These are phyloP conservation scores for Propithecus perrieri DNA, from an alignment of 2,797 vertebrate genomes.

Conservation along the genomic window DNA sequence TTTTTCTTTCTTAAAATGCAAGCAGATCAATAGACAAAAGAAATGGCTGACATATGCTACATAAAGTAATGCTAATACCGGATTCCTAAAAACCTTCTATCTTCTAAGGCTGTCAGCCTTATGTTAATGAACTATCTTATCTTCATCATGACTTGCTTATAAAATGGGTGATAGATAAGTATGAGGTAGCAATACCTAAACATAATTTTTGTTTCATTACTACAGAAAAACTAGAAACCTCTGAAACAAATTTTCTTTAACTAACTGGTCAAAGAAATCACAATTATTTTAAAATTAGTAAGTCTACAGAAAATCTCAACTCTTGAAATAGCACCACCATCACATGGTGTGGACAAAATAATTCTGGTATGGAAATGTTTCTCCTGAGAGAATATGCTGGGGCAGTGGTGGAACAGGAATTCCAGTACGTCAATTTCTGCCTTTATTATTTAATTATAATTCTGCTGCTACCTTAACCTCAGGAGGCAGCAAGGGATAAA, in stretches of 20 bases:
- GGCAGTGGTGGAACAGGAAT: background rate
- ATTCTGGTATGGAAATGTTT: background rate
- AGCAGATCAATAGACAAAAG: constrained; percentile 23
- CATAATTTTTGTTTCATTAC: constrained; percentile 38
- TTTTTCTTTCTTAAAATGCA: constrained; percentile 70
- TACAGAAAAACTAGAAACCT: constrained; percentile 50
- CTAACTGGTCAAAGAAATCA: constrained; percentile 55
- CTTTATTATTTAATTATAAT: constrained; percentile 41
- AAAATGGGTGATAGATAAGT: background rate
- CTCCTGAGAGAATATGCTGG: background rate
- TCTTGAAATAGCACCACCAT: constrained; percentile 5
- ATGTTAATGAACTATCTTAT: constrained; percentile 48
- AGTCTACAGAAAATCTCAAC: constrained; percentile 32
- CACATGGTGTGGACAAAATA: background rate
- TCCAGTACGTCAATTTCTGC: constrained; percentile 25
- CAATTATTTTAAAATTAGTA: constrained; percentile 46
- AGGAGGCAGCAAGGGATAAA: constrained; percentile 28
- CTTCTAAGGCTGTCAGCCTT: background rate
- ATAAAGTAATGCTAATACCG: constrained; percentile 57
- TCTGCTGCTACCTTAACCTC: background rate
- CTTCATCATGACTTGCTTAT: constrained; percentile 36
- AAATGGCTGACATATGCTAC: background rate
- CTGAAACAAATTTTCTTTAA: constrained; percentile 65
- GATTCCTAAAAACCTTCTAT: constrained; percentile 66
- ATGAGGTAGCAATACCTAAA: constrained; percentile 36